Evolutionary conservation across 2,113 vertebrate genomes (phyloP).

Genomic region (Psittacara wagleri): DNA sequence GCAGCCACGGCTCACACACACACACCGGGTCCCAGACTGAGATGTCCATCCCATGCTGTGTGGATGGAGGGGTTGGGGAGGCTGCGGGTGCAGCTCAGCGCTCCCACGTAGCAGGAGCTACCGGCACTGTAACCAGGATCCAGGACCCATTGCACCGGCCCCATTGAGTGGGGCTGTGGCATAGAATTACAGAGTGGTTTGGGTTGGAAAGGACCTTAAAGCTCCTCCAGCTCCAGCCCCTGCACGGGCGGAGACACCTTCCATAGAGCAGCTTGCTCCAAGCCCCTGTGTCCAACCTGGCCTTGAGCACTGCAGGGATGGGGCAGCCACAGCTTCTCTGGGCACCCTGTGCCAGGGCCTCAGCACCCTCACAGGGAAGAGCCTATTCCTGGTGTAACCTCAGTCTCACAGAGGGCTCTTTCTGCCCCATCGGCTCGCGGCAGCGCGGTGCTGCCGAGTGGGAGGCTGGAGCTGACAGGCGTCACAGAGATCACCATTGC

Average conservation of each 20-base stretch:
- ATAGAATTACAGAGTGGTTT: not conserved
- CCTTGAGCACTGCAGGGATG: not conserved
- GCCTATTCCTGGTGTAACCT: not conserved
- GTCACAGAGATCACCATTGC: not conserved
- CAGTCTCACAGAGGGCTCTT: not conserved
- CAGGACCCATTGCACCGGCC: accelerated
- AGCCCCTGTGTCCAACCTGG: too few relatives aligned
- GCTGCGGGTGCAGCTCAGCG: not conserved
- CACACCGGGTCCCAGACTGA: accelerated
- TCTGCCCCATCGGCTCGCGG: slow-evolving; percentile 36
- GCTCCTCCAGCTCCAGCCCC: accelerated
- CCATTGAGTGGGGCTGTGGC: accelerated
- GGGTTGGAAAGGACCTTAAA: not conserved
- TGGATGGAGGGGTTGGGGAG: not conserved
- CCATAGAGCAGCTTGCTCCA: too few relatives aligned
- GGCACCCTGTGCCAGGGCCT: not conserved
- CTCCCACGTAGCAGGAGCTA: not conserved
- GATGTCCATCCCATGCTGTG: not conserved
- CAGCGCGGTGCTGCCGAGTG: not conserved
- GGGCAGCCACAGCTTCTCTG: not conserved
- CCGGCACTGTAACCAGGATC: not conserved
- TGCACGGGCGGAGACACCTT: not conserved
- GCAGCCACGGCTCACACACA: accelerated
- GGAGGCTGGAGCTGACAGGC: slow-evolving; percentile 32
- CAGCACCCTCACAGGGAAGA: not conserved